These are phyloP conservation scores for Rissa tridactyla DNA, from an alignment of 2,113 vertebrate genomes.

Conservation along the genomic window DNA sequence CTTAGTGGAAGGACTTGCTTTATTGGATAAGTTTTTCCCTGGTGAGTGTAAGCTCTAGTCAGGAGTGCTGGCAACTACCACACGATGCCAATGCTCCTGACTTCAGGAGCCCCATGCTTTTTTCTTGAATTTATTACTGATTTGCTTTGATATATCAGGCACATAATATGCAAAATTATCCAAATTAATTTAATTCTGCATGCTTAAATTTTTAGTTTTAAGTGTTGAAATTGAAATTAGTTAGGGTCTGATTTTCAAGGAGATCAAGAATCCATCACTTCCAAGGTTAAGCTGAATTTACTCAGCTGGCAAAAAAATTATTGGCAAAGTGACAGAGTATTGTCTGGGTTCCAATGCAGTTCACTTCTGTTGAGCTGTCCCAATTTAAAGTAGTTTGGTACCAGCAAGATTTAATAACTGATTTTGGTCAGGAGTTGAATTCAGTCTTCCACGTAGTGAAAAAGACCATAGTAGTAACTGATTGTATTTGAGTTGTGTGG, in stretches of 20 bases:
- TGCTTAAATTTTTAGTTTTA: neutral
- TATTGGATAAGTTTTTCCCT: accelerated
- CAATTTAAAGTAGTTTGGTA: neutral
- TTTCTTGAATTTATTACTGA: neutral
- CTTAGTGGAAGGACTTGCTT: neutral
- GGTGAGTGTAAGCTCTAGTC: neutral
- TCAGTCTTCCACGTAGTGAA: neutral
- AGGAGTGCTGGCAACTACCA: neutral
- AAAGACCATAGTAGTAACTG: neutral
- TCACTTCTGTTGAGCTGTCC: neutral
- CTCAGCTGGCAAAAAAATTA: neutral
- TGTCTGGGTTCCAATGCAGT: neutral
- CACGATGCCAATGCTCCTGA: neutral
- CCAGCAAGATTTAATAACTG: neutral
- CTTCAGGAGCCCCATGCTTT: neutral
- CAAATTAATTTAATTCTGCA: neutral
- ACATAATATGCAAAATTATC: neutral
- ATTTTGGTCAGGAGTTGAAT: neutral
- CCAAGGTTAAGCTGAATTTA: neutral
- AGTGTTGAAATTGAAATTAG: neutral
- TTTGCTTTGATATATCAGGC: neutral
- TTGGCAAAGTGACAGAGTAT: neutral
- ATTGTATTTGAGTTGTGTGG: neutral
- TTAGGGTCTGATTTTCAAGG: neutral
- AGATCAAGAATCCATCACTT: neutral